A percentile compares a stretch with the other conserved stretches of the same genome.
phyloP scores from a whole-genome alignment of 2,113 vertebrate genomes.

The Psilopsiagon aurifrons region DNA sequence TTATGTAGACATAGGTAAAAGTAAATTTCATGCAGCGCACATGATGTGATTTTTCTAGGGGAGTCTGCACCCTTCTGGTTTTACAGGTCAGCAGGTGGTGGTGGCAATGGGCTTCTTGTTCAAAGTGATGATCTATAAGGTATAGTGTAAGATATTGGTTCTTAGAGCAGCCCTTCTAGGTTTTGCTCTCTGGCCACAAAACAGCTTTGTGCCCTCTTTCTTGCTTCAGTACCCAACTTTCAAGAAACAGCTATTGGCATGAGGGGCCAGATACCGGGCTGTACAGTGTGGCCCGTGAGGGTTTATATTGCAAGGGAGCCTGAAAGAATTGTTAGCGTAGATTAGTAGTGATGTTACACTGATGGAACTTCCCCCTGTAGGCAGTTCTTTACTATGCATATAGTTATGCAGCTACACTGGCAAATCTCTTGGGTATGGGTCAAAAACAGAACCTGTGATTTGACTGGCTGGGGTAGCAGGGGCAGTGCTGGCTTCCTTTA shows the following conservation, averaged over 20 bases:
- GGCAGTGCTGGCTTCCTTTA: not conserved
- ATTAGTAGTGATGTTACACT: not conserved
- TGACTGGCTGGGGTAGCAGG: not conserved
- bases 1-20: not conserved
- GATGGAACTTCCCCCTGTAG: not conserved
- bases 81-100: not conserved
- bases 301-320: not conserved
- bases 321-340: not conserved
- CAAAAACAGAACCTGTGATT: not conserved
- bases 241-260: not conserved
- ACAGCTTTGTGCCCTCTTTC: not conserved
- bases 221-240: not conserved
- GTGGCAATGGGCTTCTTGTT: not conserved
- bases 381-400: not conserved
- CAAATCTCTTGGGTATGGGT: not conserved
- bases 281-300: fast-evolving
- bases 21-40: not conserved
- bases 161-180: not conserved
- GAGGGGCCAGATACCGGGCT: not conserved
- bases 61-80: not conserved
- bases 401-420: not conserved
- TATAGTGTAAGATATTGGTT: not conserved
- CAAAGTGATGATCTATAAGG: fast-evolving
- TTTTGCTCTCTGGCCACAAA: not conserved
- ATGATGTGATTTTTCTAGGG: not conserved